These are phyloP conservation scores for Drosophila diplacantha DNA, from an alignment of 2,888 invertebrate species.

Conservation along the genomic window DNA sequence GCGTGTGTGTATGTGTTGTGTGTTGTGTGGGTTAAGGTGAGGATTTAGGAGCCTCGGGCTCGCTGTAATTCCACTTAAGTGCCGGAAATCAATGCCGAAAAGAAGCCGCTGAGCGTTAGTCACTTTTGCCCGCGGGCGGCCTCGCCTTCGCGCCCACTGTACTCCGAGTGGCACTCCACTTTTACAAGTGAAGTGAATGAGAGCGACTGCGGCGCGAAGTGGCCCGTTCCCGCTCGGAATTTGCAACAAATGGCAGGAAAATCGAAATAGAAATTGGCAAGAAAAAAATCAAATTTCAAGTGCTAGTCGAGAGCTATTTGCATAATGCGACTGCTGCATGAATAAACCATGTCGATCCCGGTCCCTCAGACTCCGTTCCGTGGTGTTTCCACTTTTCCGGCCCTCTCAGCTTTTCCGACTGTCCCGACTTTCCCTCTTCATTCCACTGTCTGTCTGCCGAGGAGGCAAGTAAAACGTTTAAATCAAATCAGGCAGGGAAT, in stretches of 20 bases:
- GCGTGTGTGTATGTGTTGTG: neutral
- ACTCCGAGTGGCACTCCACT: slow-evolving; percentile 61
- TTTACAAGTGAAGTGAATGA: slow-evolving; percentile 44
- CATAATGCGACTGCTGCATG: slow-evolving; percentile 71
- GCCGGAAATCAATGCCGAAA: slow-evolving; percentile 36
- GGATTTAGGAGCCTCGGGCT: slow-evolving; percentile 8
- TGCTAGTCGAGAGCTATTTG: slow-evolving; percentile 61
- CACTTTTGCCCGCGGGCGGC: slow-evolving; percentile 31
- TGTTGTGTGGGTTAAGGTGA: slow-evolving; percentile 15
- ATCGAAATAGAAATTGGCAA: slow-evolving; percentile 64
- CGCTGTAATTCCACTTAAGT: slow-evolving; percentile 33
- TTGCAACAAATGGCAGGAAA: slow-evolving; percentile 61
- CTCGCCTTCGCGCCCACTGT: neutral
- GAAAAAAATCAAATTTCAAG: slow-evolving; percentile 67
- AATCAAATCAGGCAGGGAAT: slow-evolving; percentile 61
- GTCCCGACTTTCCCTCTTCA: slow-evolving; percentile 7
- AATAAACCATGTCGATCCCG: slow-evolving; percentile 65
- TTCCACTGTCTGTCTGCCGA: slow-evolving; percentile 27
- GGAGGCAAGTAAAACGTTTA: slow-evolving; percentile 56
- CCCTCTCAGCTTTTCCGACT: neutral
- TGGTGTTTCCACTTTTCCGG: slow-evolving; percentile 11
- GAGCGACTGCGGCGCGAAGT: slow-evolving; percentile 50
- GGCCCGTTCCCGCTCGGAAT: slow-evolving; percentile 31
- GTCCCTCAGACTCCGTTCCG: slow-evolving; percentile 27
- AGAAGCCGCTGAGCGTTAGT: slow-evolving; percentile 39